phyloP scores from a whole-genome alignment of 2,888 invertebrate genomes.

The Pachydiplax longipennis region DNA sequence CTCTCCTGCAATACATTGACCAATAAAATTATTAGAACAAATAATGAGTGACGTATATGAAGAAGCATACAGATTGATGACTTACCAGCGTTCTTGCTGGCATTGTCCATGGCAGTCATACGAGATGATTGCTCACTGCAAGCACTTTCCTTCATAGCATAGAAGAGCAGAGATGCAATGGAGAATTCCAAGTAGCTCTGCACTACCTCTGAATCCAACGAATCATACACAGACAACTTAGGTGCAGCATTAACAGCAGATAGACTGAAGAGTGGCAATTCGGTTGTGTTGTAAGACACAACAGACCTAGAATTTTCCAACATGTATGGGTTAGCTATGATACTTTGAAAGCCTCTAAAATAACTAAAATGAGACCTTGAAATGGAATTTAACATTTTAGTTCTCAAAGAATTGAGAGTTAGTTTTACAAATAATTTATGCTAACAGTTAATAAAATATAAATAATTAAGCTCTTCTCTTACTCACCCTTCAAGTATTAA shows the following conservation, averaged over 20 bases:
- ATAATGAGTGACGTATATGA: background rate
- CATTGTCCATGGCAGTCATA: slow-evolving; percentile 99
- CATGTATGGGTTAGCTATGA: background rate
- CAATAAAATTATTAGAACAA: background rate
- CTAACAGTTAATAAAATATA: too few relatives aligned
- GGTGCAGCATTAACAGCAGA: slow-evolving; percentile 78
- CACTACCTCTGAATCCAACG: slow-evolving; percentile 88
- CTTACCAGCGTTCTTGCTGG: slow-evolving; percentile 95
- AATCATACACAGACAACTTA: slow-evolving; percentile 90
- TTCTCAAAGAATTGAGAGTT: too few relatives aligned
- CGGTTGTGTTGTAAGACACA: slow-evolving; percentile 83
- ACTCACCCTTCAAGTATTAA: too few relatives aligned
- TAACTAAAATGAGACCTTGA: background rate
- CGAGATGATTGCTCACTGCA: slow-evolving; percentile 98
- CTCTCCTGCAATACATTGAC: slow-evolving; percentile 68
- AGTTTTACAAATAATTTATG: too few relatives aligned
- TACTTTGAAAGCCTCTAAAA: background rate
- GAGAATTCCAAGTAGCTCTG: slow-evolving; percentile 96
- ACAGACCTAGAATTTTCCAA: slow-evolving; percentile 68
- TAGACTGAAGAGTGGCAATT: slow-evolving; percentile 85
- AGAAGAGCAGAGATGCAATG: slow-evolving; percentile 89
- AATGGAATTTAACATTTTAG: too few relatives aligned
- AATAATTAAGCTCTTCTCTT: too few relatives aligned
- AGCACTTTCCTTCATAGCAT: slow-evolving; percentile 95
- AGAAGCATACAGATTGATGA: background rate